A percentile compares a stretch with the other conserved stretches of the same genome.
Evolutionary conservation across 2,113 vertebrate species (phyloP).

Genomic region (Thinocorus orbignyianus): DNA sequence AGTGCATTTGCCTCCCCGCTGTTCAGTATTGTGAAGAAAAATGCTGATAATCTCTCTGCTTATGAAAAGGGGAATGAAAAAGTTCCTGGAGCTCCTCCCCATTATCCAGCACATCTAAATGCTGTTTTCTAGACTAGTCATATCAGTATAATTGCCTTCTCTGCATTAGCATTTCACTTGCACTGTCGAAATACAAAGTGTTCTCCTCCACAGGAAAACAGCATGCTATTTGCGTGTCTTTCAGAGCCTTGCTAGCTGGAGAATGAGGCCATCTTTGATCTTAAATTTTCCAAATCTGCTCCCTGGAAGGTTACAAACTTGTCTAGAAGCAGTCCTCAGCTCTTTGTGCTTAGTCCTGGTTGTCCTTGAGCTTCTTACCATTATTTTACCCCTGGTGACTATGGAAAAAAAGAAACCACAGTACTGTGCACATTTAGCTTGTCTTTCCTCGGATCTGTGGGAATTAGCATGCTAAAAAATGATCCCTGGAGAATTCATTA

Average conservation of each 20-base stretch:
- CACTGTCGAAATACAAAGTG: slow-evolving; percentile 47
- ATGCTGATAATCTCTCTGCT: slow-evolving; percentile 16
- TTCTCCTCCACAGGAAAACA: slow-evolving; percentile 34
- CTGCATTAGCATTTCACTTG: slow-evolving; percentile 11
- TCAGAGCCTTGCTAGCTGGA: slow-evolving; percentile 15
- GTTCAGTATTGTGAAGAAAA: neutral
- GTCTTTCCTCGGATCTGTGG: neutral
- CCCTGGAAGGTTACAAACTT: neutral
- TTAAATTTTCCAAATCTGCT: slow-evolving; percentile 27
- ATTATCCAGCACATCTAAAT: slow-evolving; percentile 10
- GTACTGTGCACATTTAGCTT: neutral
- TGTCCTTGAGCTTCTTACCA: neutral
- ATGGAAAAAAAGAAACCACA: neutral
- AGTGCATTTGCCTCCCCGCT: slow-evolving; percentile 2
- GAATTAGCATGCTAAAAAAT: neutral
- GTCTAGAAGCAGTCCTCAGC: neutral
- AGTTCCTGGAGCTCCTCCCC: slow-evolving; percentile 31
- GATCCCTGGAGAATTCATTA: neutral
- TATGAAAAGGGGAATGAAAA: slow-evolving; percentile 22
- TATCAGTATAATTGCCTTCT: slow-evolving; percentile 41
- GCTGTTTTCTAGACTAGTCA: neutral
- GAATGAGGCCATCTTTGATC: slow-evolving; percentile 49
- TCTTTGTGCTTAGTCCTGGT: neutral
- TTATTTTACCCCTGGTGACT: neutral
- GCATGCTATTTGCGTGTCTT: neutral